Conservation (phyloP, 2,888 invertebrate genomes). For the Epinotia demarniana region DNA sequence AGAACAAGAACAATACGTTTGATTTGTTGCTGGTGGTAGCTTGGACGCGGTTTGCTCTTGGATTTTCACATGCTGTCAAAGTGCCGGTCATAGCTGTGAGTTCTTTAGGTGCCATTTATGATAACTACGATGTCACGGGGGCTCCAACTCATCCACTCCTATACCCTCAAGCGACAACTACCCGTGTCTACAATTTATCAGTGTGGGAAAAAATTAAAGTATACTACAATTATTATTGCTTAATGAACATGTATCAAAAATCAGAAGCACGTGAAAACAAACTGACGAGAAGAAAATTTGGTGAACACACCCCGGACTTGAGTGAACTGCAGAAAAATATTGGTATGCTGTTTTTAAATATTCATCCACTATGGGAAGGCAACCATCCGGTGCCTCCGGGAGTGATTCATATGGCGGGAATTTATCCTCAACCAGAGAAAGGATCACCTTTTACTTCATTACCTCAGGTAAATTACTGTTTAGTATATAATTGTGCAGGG, state of each 20-base stretch:
- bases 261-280: slow-evolving; percentile 49
- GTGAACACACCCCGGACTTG: slow-evolving; percentile 51
- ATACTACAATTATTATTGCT: slow-evolving; percentile 61
- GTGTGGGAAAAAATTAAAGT: slow-evolving; percentile 50
- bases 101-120: slow-evolving; percentile 47
- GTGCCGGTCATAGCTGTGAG: slow-evolving; percentile 48
- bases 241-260: slow-evolving; percentile 65
- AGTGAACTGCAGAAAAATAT: slow-evolving; percentile 55
- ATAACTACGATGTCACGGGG: slow-evolving; percentile 47
- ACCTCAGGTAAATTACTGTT: slow-evolving; percentile 52
- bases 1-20: too few species aligned
- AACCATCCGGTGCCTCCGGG: slow-evolving; percentile 68
- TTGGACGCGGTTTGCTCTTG: too few species aligned
- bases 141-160: slow-evolving; percentile 51
- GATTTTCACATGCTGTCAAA: too few species aligned
- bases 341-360: slow-evolving; percentile 69
- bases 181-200: slow-evolving; percentile 49
- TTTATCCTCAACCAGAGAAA: slow-evolving; percentile 60
- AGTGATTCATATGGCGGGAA: slow-evolving; percentile 68
- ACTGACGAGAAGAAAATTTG: slow-evolving; percentile 51
- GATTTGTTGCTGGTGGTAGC: too few species aligned
- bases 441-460: slow-evolving; percentile 54
- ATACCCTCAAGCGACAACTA: slow-evolving; percentile 31
- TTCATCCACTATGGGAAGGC: slow-evolving; percentile 63
- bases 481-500: too few species aligned